phyloP scores from a whole-genome alignment of 2,113 vertebrate genomes.

The Mirza zaza region DNA sequence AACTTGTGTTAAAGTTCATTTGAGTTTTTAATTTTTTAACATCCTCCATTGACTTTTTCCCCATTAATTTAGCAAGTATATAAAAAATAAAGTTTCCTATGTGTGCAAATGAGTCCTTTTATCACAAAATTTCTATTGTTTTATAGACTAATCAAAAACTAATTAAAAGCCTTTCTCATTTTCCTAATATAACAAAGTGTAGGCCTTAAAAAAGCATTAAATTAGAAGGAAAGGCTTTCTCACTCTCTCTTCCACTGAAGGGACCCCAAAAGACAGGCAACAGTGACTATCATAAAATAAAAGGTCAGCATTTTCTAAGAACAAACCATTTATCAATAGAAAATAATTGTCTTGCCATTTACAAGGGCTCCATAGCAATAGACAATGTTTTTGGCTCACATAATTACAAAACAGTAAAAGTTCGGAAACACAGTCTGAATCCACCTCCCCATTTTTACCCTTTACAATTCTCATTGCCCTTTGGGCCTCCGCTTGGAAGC shows the following conservation, averaged over 20 bases:
- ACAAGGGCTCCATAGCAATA: conserved; percentile 80
- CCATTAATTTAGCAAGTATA: conserved; percentile 69
- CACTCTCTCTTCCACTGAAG: conserved; percentile 59
- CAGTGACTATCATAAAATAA: conserved; percentile 81
- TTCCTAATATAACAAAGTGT: conserved; percentile 45
- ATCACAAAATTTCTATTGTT: conserved; percentile 77
- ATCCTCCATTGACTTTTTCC: conserved; percentile 49
- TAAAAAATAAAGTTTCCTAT: conserved; percentile 74
- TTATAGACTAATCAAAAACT: conserved; percentile 79
- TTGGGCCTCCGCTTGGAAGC: conserved; percentile 91
- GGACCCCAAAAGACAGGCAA: conserved; percentile 79
- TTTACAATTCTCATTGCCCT: conserved; percentile 88
- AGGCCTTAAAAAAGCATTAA: conserved; percentile 73
- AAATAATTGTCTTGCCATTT: conserved; percentile 82
- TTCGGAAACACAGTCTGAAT: conserved; percentile 87
- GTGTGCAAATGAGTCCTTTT: conserved; percentile 69
- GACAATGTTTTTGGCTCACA: conserved; percentile 83
- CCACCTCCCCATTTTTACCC: conserved; percentile 86
- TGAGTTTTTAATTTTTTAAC: conserved; percentile 64
- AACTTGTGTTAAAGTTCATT: conserved; percentile 35
- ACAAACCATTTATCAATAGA: conserved; percentile 85
- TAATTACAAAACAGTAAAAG: conserved; percentile 87
- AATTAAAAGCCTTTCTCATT: conserved; percentile 70
- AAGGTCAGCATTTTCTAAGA: conserved; percentile 83
- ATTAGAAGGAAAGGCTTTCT: conserved; percentile 69